phyloP scores from a whole-genome alignment of 2,888 invertebrate genomes.

The Lysandra coridon region DNA sequence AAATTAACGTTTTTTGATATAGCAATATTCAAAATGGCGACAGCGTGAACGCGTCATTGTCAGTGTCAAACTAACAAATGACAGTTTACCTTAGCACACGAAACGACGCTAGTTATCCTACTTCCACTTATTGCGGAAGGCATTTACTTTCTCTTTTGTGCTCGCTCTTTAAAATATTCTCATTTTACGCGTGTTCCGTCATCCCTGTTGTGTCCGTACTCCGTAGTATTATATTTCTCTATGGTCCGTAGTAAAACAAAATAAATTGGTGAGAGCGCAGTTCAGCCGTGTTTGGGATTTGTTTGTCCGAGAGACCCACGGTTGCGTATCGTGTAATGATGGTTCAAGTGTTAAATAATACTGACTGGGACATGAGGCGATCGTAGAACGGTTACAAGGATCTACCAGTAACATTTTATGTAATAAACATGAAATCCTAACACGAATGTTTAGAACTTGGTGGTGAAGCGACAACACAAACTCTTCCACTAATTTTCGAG shows the following conservation, averaged over 20 bases:
- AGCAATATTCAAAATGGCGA: slow-evolving; percentile 47
- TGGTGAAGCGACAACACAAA: slow-evolving; percentile 18
- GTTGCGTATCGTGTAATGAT: slow-evolving; percentile 20
- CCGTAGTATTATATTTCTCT: too few relatives aligned
- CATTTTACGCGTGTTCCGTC: slow-evolving; percentile 35
- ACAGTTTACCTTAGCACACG: slow-evolving; percentile 4
- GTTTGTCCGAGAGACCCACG: slow-evolving; percentile 59
- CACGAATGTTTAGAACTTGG: slow-evolving; percentile 19
- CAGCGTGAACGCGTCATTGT: slow-evolving; percentile 45
- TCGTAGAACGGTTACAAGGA: background rate
- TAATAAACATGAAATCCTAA: slow-evolving; percentile 8
- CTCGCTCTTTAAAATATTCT: slow-evolving; percentile 34
- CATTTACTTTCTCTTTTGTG: slow-evolving; percentile 36
- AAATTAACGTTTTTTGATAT: slow-evolving; percentile 31
- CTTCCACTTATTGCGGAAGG: slow-evolving; percentile 31
- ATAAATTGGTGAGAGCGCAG: slow-evolving; percentile 55
- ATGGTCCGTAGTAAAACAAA: slow-evolving; percentile 45
- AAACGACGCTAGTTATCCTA: slow-evolving; percentile 33
- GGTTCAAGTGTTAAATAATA: slow-evolving; percentile 23
- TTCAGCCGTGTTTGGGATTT: slow-evolving; percentile 59
- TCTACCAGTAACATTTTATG: slow-evolving; percentile 21
- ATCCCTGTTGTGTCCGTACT: slow-evolving; percentile 39
- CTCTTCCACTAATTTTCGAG: slow-evolving; percentile 4
- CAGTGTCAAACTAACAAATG: slow-evolving; percentile 31
- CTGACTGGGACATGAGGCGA: background rate